These are phyloP conservation scores for Frankliniella intonsa DNA, from an alignment of 2,888 invertebrate species.

Conservation along the genomic window DNA sequence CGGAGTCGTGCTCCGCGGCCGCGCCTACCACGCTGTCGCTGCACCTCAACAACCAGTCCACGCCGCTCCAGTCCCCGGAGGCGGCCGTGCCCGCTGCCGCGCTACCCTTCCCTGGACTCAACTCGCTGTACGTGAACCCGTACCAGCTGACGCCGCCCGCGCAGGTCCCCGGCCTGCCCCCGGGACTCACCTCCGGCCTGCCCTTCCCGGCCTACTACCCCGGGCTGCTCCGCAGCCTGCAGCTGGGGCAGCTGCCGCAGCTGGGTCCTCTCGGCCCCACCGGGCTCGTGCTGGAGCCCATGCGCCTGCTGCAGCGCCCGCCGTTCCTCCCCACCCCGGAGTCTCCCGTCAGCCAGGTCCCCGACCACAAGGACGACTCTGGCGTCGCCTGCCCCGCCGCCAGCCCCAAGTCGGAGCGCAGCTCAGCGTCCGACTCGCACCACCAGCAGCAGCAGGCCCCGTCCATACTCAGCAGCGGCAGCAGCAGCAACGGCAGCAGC, in stretches of 20 bases:
- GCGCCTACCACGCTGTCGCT: not conserved
- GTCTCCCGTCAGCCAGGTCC: constrained; percentile 21
- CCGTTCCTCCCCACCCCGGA: not conserved
- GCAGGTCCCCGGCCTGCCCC: not conserved
- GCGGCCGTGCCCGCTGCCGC: not conserved
- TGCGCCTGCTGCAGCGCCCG: constrained; percentile 2
- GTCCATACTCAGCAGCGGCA: not conserved
- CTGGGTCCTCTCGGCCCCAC: not conserved
- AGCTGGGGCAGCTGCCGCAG: not conserved
- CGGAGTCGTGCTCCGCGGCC: not conserved
- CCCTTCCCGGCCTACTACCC: constrained; percentile 32
- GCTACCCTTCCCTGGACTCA: not conserved
- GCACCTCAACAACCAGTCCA: constrained; percentile 18
- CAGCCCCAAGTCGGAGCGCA: constrained; percentile 26
- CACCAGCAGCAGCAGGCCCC: not conserved
- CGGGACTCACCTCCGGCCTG: constrained; percentile 30
- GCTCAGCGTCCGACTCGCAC: not conserved
- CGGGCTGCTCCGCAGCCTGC: constrained; percentile 11
- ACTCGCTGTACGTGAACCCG: constrained; percentile 2
- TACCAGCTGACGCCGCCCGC: not conserved
- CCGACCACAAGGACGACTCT: constrained; percentile 27
- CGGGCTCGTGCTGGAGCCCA: constrained; percentile 9
- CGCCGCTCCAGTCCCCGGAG: constrained; percentile 13
- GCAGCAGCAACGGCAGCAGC: constrained; percentile 12
- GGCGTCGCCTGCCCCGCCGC: constrained; percentile 14